These are phyloP conservation scores for Stegana nigrithorax DNA, from an alignment of 2,888 invertebrate genomes.

Conservation along the genomic window DNA sequence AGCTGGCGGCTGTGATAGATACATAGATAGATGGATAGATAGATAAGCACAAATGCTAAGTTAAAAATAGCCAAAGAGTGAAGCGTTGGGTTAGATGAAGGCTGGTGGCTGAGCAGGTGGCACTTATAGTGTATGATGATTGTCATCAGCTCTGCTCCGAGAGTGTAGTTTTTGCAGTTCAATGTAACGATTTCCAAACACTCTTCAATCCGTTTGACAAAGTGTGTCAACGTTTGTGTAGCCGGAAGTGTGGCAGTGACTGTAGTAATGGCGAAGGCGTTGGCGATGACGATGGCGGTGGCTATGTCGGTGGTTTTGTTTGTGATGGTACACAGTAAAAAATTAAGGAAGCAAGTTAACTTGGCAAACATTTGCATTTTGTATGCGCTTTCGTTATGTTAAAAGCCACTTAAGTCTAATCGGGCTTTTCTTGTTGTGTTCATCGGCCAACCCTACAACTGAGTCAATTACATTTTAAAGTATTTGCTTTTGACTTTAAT, in stretches of 20 bases:
- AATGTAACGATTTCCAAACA: background rate
- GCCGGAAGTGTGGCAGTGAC: background rate
- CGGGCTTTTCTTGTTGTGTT: too few relatives aligned
- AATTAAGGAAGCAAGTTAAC: background rate
- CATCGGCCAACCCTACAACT: background rate
- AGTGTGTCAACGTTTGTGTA: background rate
- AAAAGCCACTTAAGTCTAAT: too few relatives aligned
- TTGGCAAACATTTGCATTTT: background rate
- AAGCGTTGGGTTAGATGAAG: too few relatives aligned
- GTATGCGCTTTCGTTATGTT: background rate
- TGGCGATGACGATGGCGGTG: background rate
- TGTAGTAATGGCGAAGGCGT: background rate
- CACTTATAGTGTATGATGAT: too few relatives aligned
- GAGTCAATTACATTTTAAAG: background rate
- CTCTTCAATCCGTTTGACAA: background rate
- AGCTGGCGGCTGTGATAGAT: too few relatives aligned
- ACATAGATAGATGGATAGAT: too few relatives aligned
- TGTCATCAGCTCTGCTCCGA: too few relatives aligned
- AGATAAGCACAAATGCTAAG: too few relatives aligned
- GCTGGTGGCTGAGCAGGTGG: too few relatives aligned
- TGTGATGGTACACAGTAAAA: background rate
- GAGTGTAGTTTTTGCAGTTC: too few relatives aligned
- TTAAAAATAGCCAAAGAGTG: too few relatives aligned
- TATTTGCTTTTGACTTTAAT: slow-evolving; percentile 10
- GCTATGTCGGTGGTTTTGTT: too few relatives aligned